These are phyloP conservation scores for Chloropsis hardwickii DNA, from an alignment of 2,113 vertebrate genomes.

Conservation along the genomic window DNA sequence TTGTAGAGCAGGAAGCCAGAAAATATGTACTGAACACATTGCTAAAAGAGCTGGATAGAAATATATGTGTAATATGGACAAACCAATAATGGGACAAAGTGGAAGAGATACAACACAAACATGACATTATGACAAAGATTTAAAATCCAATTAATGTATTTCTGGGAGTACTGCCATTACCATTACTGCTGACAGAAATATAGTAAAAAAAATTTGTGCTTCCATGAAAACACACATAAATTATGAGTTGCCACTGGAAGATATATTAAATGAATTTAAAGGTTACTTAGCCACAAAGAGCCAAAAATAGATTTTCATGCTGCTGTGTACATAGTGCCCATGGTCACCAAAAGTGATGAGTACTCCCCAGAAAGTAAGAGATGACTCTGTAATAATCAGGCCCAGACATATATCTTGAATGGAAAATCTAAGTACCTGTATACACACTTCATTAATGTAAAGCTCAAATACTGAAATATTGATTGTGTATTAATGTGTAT, in stretches of 20 bases:
- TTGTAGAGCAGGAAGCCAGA: background rate
- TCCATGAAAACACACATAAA: background rate
- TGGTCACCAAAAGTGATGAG: background rate
- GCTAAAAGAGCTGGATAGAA: background rate
- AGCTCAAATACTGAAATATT: background rate
- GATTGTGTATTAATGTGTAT: background rate
- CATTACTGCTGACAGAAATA: background rate
- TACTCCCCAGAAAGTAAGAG: background rate
- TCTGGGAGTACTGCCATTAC: background rate
- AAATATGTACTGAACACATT: background rate
- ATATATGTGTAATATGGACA: background rate
- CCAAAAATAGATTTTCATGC: background rate
- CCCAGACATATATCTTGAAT: background rate
- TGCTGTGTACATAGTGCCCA: background rate
- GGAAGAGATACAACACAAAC: background rate
- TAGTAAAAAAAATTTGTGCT: background rate
- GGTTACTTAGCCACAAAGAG: background rate
- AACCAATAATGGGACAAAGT: background rate
- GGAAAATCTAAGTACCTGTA: background rate
- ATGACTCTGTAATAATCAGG: background rate
- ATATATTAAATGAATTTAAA: background rate
- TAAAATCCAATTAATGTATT: background rate
- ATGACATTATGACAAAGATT: background rate
- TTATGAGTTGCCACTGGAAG: background rate
- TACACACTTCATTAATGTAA: background rate